These are phyloP conservation scores for Nyctibius bracteatus DNA, from an alignment of 2,113 vertebrate species.

Conservation along the genomic window DNA sequence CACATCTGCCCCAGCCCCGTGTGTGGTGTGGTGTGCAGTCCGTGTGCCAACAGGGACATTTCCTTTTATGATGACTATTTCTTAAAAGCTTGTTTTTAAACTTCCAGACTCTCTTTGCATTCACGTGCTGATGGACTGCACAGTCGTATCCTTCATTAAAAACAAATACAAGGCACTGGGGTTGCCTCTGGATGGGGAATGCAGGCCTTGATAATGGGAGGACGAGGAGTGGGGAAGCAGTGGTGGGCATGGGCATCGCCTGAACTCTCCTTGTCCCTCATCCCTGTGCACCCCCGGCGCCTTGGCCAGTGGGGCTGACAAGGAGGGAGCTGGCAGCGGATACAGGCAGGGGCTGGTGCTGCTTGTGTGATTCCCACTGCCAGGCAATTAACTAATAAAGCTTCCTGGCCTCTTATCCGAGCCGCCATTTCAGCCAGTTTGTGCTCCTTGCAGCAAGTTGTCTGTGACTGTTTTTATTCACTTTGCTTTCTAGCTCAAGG, in stretches of 20 bases:
- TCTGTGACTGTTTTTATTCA: neutral
- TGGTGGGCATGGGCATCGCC: fast-evolving
- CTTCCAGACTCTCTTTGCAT: neutral
- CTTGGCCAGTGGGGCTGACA: neutral
- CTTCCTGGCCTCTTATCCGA: neutral
- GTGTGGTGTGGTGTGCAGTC: fast-evolving
- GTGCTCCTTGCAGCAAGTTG: neutral
- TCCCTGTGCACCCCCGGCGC: fast-evolving
- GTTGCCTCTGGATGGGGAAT: neutral
- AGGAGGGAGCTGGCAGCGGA: neutral
- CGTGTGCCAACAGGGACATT: fast-evolving
- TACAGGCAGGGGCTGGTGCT: neutral
- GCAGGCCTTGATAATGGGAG: neutral
- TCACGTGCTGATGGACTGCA: neutral
- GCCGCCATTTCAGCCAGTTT: neutral
- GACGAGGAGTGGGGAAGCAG: fast-evolving
- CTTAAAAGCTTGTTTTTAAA: neutral
- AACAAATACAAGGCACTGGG: neutral
- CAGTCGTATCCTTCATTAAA: neutral
- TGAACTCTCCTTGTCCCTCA: neutral
- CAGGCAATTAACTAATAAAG: neutral
- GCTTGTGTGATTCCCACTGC: neutral
- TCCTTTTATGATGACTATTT: neutral
- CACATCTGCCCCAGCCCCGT: fast-evolving
- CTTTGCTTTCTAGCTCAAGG: neutral